Base-by-base conservation (phyloP, 1,140 invertebrate species). In the Drosophila takahashii region DNA sequence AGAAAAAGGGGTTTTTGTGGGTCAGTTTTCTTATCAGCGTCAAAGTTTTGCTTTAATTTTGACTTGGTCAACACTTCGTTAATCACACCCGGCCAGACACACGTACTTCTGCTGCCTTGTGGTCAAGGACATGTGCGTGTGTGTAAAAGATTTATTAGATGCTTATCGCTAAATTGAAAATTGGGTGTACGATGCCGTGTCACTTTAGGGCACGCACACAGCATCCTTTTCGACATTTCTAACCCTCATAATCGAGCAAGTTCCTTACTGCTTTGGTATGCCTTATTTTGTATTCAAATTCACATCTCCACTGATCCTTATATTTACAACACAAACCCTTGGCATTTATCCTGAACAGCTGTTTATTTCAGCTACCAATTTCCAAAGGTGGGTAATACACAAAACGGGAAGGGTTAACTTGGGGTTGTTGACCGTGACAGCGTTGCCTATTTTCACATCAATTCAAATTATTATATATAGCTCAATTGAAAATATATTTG, bases 21-120 rank as follows among this genome's bases (percentile, higher is more conserved):
- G 71, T 83, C 66, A 69, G 65, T 73, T 66, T 84, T 64, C 79
- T 79, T 87, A 79, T 79, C 79, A 66, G 22, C 34, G 36, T 52
- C 26, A 57, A 84, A 73, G 62, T 84, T 79, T 79, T 47, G 79
- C 84, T 79, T 87, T 87, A 77, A 87, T 89, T 87, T 80, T 89
- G 84, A 77, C 79, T 74, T 52, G 84, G 84, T 89, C 84, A 87
- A 87, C 84, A 87, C 84, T 87, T 87, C 84, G 89, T 87, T 87
- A 87, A 87, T 87, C 72, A 89, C 76, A 74, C 47, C 58, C 61
- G 32, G 74, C 65, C 53, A 51, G 54, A 59, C 16, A 48, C 58
- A 62, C 73, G 70, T 60, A 47, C 58, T 54, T 61, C 60, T 76
- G 77, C 29, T 79, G 61, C 76, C 64, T 50, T 87, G 70, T 77